Base-by-base conservation (phyloP, 2,888 invertebrate species). In the Meiosimyza decipiens region DNA sequence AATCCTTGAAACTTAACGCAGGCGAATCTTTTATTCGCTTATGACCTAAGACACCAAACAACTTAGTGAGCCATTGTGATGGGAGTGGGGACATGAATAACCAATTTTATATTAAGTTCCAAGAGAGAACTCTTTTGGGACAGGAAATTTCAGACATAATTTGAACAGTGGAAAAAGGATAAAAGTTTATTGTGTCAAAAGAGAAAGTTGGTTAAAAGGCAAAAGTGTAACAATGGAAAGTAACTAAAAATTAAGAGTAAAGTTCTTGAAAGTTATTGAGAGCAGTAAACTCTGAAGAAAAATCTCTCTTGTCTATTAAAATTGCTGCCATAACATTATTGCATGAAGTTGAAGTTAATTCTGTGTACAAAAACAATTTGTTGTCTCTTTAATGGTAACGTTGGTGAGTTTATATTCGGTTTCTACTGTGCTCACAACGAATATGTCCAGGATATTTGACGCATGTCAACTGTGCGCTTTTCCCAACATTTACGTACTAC, bases 31-130 rank as follows among this genome's bases (percentile, higher is more conserved):
- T 50, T 5, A 49, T 77, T 77, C 75, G 73, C 77, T 64, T 63
- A 73, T 82, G 82, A 82, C 82, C 82, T 82, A 82, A 82, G 82
- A 82, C 83, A 82, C 82, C 79, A 77, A 18, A 22, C 18, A 52
- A 64, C 64, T 40, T 50, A 9, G 50, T 64, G 51, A 18, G 64
- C 64, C 51, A 22, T 12, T 28, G 15, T 64, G 64, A 16, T 64
- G 64, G 13, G 65, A 71, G 60, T 65, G 60, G n/a, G n/a, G n/a
- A 71, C 54, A 52, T 66, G 74, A 62, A 72, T 74, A 65, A 6
- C 74, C 52, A 18, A 71, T 33, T 49, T 28, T 15, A n/a, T 40
- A 18, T 52, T 33, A 60, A 15, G 12, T 18, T 49, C 54, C 54
- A 64, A 28, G 79, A 81, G 80, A 80, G 74, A 59, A 69, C 50